These are phyloP conservation scores for Pelmatolapia mariae DNA, from an alignment of 2,113 vertebrate species.

Conservation along the genomic window DNA sequence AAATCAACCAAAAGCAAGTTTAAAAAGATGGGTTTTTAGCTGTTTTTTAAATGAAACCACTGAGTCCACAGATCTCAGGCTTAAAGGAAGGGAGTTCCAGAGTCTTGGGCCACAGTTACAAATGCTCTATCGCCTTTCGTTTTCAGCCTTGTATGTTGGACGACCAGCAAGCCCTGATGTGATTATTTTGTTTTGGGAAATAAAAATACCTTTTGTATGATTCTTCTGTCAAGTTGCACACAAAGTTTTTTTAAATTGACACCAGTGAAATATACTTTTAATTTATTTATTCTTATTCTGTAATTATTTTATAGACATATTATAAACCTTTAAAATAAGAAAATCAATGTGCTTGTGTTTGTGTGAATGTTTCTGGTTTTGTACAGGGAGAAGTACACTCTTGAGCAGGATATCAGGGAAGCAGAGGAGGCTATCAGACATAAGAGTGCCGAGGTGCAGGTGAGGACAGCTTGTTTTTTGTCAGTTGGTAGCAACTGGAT, in stretches of 20 bases:
- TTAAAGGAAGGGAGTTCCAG: too few relatives aligned
- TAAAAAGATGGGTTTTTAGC: too few relatives aligned
- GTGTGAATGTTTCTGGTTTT: conserved; percentile 1
- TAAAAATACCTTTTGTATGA: neutral
- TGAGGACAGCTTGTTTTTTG: conserved; percentile 42
- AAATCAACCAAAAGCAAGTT: too few relatives aligned
- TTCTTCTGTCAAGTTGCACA: neutral
- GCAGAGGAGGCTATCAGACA: conserved; percentile 91
- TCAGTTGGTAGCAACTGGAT: neutral
- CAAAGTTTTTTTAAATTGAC: accelerated
- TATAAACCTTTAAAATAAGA: neutral
- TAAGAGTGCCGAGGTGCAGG: conserved; percentile 92
- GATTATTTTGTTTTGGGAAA: neutral
- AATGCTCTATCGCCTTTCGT: too few relatives aligned
- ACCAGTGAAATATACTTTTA: neutral
- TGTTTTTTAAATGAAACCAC: too few relatives aligned
- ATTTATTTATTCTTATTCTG: neutral
- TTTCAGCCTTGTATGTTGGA: too few relatives aligned
- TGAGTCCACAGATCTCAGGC: too few relatives aligned
- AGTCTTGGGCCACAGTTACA: too few relatives aligned
- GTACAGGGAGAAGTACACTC: conserved; percentile 86
- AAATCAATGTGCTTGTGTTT: neutral
- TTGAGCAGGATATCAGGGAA: conserved; percentile 95
- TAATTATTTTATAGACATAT: neutral
- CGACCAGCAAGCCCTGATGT: too few relatives aligned